Conservation (phyloP, 2,888 invertebrate species). For the Morpho achilles region DNA sequence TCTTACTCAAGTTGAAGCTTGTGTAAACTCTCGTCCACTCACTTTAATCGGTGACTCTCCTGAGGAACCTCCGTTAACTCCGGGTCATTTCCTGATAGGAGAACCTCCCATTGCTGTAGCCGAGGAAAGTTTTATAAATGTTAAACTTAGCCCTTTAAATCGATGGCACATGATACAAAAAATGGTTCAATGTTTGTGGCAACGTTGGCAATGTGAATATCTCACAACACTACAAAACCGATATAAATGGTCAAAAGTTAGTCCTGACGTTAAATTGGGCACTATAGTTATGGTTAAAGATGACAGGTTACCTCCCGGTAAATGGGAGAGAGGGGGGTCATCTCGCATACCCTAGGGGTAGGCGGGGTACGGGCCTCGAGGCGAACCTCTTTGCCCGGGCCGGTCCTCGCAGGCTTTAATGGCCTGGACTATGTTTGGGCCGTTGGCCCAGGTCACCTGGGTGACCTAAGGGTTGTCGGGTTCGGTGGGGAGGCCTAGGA, state of each 20-base stretch:
- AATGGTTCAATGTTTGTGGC: not conserved
- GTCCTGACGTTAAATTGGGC: not conserved
- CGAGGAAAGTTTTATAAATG: not conserved
- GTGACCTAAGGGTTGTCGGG: too few relatives aligned
- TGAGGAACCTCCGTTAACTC: not conserved
- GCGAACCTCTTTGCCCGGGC: too few relatives aligned
- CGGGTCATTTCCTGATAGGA: not conserved
- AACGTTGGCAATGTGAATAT: not conserved
- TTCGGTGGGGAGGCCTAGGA: too few relatives aligned
- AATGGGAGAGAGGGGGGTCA: too few relatives aligned
- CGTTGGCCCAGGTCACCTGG: too few relatives aligned
- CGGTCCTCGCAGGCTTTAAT: too few relatives aligned
- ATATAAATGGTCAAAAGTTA: not conserved
- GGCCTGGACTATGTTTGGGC: too few relatives aligned
- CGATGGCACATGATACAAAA: not conserved
- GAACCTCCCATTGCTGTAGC: not conserved
- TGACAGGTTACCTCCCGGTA: not conserved
- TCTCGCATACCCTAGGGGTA: too few relatives aligned
- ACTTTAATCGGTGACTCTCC: not conserved
- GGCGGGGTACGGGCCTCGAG: too few relatives aligned
- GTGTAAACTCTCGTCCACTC: not conserved
- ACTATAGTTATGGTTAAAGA: not conserved
- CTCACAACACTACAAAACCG: not conserved
- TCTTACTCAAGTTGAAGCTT: conserved; percentile 2
- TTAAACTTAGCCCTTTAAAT: not conserved